phyloP scores from a whole-genome alignment of 2,888 invertebrate genomes.

The Spisula solida region DNA sequence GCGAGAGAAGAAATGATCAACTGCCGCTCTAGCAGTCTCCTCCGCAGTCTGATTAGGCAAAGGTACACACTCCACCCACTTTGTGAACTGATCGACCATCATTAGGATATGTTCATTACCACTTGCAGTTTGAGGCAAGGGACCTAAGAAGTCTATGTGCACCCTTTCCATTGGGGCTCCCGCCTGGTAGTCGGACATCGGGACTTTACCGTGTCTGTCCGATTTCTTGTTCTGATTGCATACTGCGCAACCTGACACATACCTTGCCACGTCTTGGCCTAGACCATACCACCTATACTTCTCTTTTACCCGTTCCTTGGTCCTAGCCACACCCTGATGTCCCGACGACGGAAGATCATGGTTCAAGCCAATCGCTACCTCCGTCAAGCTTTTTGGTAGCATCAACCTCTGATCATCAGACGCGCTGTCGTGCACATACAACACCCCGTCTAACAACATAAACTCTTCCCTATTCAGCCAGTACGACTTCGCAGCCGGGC shows the following conservation, averaged over 20 bases:
- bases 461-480: slow-evolving; percentile 33
- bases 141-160: slow-evolving; percentile 34
- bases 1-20: slow-evolving; percentile 15
- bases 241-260: slow-evolving; percentile 25
- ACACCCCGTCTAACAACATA: not conserved
- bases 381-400: not conserved
- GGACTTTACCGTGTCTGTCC: slow-evolving; percentile 3
- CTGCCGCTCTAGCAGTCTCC: slow-evolving; percentile 9
- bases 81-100: slow-evolving; percentile 48
- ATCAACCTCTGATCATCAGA: not conserved
- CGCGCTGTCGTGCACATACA: not conserved
- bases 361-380: not conserved
- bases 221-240: slow-evolving; percentile 40
- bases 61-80: slow-evolving; percentile 35
- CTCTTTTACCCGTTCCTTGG: slow-evolving; percentile 5
- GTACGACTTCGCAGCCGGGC: slow-evolving; percentile 10
- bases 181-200: slow-evolving; percentile 35
- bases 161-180: slow-evolving; percentile 47
- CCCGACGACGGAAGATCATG: slow-evolving; percentile 56
- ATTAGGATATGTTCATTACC: slow-evolving; percentile 39
- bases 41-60: slow-evolving; percentile 34
- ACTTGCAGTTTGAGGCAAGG: slow-evolving; percentile 15
- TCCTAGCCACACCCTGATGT: slow-evolving; percentile 55
- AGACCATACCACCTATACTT: slow-evolving; percentile 53
- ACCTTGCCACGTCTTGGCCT: slow-evolving; percentile 3